Evolutionary conservation across 37 sponge, comb jelly and placozoan species (phyloP).

Genomic region (Dysidea cf. avara): DNA sequence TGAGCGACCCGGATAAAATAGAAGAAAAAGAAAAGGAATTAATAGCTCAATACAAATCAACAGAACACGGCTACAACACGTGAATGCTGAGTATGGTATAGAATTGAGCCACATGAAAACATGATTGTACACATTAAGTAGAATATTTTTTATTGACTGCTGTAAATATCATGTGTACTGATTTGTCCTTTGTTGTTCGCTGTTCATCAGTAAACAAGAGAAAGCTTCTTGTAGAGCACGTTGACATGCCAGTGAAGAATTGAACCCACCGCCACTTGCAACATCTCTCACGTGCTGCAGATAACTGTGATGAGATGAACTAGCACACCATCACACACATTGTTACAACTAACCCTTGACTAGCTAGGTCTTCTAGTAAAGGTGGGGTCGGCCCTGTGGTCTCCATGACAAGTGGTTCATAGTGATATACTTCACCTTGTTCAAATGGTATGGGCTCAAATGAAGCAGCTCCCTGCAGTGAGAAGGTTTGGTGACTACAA

Average conservation of each 20-base stretch:
- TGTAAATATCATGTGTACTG: no score
- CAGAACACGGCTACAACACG: no score
- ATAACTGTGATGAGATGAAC: constrained; percentile 24
- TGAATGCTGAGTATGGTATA: no score
- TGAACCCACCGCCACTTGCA: constrained; percentile 87
- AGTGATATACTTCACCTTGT: constrained; percentile 31
- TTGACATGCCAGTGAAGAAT: constrained; percentile 62
- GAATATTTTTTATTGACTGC: no score
- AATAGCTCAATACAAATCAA: no score
- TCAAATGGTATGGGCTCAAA: constrained; percentile 48
- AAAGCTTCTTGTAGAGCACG: constrained; percentile 90
- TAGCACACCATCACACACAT: neutral
- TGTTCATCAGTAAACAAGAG: constrained; percentile 83
- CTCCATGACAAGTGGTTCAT: constrained; percentile 34
- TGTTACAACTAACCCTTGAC: constrained; percentile 23
- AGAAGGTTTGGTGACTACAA: no score
- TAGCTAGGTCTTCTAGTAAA: constrained; percentile 35
- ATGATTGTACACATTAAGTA: no score
- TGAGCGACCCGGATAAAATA: no score
- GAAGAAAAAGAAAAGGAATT: no score
- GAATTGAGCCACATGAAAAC: no score
- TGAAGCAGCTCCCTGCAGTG: constrained; percentile 36
- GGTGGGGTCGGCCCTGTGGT: constrained; percentile 58
- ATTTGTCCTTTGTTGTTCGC: no score
- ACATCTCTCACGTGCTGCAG: constrained; percentile 35